Percentiles rank a stretch among this genome's conserved stretches.
phyloP scores from a whole-genome alignment of 2,113 vertebrate genomes.

The Tenrec ecaudatus region DNA sequence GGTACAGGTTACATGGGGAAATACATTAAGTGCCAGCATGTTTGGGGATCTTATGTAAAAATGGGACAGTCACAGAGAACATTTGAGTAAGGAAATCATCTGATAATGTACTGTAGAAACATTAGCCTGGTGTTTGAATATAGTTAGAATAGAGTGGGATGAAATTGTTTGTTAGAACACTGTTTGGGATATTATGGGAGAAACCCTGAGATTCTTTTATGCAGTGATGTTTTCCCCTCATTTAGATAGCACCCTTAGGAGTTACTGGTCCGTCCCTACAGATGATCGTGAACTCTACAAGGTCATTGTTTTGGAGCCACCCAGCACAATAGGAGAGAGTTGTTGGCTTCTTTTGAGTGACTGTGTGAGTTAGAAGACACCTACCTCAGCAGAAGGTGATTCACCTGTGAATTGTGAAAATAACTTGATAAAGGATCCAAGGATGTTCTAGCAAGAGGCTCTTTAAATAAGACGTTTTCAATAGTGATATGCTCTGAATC shows the following conservation, averaged over 20 bases:
- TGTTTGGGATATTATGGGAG: background rate
- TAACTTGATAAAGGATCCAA: conserved; percentile 20
- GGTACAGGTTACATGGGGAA: background rate
- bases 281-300: background rate
- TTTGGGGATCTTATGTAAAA: background rate
- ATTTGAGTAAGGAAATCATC: background rate
- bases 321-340: background rate
- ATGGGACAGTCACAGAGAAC: background rate
- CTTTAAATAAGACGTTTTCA: conserved; percentile 45
- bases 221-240: background rate
- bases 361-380: background rate
- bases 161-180: background rate
- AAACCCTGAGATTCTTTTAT: conserved; percentile 21
- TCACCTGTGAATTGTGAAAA: conserved; percentile 46
- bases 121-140: background rate
- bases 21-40: background rate
- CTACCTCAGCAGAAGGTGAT: background rate
- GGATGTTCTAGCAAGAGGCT: background rate
- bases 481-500: conserved; percentile 56
- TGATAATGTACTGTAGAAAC: background rate
- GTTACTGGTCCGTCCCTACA: background rate
- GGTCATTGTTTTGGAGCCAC: background rate
- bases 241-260: background rate
- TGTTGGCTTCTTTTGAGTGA: background rate
- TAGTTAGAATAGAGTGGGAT: background rate